These are phyloP conservation scores for Podabrus alpinus DNA, from an alignment of 2,888 invertebrate genomes.

Conservation along the genomic window DNA sequence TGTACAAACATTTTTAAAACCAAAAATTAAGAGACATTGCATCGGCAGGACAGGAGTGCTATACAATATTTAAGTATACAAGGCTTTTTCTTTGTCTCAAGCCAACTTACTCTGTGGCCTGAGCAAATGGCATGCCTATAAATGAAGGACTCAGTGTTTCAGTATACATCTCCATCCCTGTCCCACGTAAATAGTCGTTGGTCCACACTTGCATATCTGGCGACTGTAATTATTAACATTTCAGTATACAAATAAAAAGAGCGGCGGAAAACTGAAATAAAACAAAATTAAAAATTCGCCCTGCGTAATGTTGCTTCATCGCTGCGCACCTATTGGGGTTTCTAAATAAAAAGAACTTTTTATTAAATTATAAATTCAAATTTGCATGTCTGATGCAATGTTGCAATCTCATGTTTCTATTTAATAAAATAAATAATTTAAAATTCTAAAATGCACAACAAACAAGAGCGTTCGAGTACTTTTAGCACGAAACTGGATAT, in stretches of 20 bases:
- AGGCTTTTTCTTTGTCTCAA: slow-evolving; percentile 26
- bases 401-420: background rate
- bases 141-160: slow-evolving; percentile 97
- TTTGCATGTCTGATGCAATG: background rate
- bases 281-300: background rate
- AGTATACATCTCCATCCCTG: slow-evolving; percentile 99
- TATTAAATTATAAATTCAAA: background rate
- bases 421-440: background rate
- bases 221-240: slow-evolving; percentile 68
- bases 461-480: background rate
- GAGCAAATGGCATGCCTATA: slow-evolving; percentile 97
- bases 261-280: background rate
- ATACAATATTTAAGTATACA: slow-evolving; percentile 20
- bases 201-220: slow-evolving; percentile 98
- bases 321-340: background rate
- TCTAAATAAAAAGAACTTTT: background rate
- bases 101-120: slow-evolving; percentile 96
- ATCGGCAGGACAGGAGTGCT: slow-evolving; percentile 42
- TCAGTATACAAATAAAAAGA: slow-evolving; percentile 7
- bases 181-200: slow-evolving; percentile 99
- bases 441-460: background rate
- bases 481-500: background rate
- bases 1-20: slow-evolving; percentile 10
- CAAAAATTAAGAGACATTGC: slow-evolving; percentile 37
- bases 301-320: background rate